Conservation (phyloP, 2,888 invertebrate species). For the Oxyteleia sp. region DNA sequence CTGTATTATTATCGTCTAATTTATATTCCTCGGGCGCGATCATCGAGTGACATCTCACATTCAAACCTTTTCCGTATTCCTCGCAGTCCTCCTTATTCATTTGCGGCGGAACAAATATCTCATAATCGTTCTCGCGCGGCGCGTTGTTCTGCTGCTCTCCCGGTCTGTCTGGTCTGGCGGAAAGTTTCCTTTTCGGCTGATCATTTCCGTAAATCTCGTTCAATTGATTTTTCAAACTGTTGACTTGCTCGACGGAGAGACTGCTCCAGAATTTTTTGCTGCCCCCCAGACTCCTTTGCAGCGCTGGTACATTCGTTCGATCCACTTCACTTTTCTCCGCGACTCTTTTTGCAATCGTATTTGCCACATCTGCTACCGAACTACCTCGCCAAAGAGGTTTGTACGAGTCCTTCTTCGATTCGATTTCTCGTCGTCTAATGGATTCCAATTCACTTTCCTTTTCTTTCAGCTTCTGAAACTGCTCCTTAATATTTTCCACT, state of each 20-base stretch:
- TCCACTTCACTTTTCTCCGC: constrained; percentile 87
- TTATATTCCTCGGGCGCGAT: constrained; percentile 76
- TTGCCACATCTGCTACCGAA: constrained; percentile 94
- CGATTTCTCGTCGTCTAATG: constrained; percentile 86
- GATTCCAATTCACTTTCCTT: constrained; percentile 88
- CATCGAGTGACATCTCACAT: constrained; percentile 86
- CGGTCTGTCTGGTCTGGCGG: background rate
- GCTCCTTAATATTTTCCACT: constrained; percentile 94
- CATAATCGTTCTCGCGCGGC: constrained; percentile 76
- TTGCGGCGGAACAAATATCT: constrained; percentile 82
- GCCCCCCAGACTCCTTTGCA: constrained; percentile 89
- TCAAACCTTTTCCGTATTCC: constrained; percentile 79
- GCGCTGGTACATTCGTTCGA: too few relatives aligned
- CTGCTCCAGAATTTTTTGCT: constrained; percentile 94
- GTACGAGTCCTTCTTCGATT: constrained; percentile 90
- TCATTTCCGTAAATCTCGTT: constrained; percentile 93
- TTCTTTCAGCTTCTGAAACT: constrained; percentile 91
- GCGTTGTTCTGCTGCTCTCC: constrained; percentile 18
- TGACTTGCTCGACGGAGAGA: constrained; percentile 94
- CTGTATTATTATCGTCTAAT: constrained; percentile 48
- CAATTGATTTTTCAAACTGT: constrained; percentile 93
- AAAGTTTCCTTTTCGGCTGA: constrained; percentile 79
- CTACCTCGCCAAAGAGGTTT: constrained; percentile 95
- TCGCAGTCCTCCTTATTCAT: constrained; percentile 66
- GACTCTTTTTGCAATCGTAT: constrained; percentile 90